A percentile compares a stretch with the other conserved stretches of the same genome.
Conservation (phyloP, 2,113 vertebrate genomes). For the Madoqua kirkii region DNA sequence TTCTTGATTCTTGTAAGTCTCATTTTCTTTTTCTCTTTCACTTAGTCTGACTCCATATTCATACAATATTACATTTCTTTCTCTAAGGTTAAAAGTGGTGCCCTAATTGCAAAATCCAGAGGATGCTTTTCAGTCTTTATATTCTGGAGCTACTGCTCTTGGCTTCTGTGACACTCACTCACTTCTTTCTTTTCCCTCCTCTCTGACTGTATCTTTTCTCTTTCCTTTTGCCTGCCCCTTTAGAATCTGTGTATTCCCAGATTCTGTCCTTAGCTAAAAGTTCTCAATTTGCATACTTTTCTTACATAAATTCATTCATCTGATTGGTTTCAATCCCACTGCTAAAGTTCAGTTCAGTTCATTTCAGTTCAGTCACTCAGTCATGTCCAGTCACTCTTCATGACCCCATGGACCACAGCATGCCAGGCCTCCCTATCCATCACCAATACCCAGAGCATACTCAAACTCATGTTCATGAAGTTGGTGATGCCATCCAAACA, state of each 20-base stretch:
- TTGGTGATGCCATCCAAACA: background rate
- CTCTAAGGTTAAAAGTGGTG: background rate
- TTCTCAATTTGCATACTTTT: background rate
- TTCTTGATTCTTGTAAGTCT: background rate
- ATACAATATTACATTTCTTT: background rate
- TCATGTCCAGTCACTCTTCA: background rate
- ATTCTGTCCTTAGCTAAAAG: background rate
- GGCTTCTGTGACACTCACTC: background rate
- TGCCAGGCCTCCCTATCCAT: background rate
- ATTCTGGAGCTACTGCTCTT: background rate
- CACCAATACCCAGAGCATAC: accelerated
- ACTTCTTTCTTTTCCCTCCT: background rate
- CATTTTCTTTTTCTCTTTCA: background rate
- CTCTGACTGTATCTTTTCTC: background rate
- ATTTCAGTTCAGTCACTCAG: background rate
- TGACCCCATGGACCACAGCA: background rate
- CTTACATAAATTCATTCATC: background rate
- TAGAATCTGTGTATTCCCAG: background rate
- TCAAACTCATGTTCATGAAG: background rate
- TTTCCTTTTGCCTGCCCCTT: background rate
- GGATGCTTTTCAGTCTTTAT: background rate
- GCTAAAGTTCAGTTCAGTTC: background rate
- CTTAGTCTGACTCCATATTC: background rate
- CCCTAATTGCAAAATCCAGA: background rate
- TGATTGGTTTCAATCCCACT: background rate